phyloP scores from a whole-genome alignment of 2,888 invertebrate species.

The Acleris emargana region DNA sequence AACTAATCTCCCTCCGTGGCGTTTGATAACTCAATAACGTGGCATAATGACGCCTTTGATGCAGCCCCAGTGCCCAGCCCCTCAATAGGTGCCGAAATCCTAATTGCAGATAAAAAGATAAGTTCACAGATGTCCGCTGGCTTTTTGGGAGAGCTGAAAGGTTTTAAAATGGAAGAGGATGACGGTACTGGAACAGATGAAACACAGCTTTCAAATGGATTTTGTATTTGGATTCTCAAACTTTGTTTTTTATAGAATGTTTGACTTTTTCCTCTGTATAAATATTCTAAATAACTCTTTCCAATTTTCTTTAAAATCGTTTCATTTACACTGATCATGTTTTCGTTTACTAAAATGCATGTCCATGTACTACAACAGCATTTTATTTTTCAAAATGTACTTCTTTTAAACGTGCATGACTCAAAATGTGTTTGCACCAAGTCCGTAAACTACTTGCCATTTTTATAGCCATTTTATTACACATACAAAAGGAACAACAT shows the following conservation, averaged over 20 bases:
- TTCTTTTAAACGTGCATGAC: background rate
- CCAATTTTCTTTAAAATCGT: no score
- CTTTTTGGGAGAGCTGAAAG: slow-evolving; percentile 18
- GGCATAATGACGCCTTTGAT: slow-evolving; percentile 82
- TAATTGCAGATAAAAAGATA: slow-evolving; percentile 84
- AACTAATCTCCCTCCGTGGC: slow-evolving; percentile 79
- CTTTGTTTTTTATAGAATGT: no score
- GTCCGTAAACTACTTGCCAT: slow-evolving; percentile 7
- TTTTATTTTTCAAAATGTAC: background rate
- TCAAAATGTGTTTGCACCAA: background rate
- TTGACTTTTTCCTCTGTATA: no score
- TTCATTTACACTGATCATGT: no score
- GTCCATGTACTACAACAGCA: no score
- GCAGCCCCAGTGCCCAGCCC: slow-evolving; percentile 43
- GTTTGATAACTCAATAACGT: slow-evolving; percentile 82
- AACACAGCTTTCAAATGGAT: no score
- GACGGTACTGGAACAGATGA: background rate
- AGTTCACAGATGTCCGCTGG: slow-evolving; percentile 61
- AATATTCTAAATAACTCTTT: no score
- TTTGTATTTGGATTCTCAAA: no score
- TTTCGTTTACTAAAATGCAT: no score
- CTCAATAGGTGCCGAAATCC: slow-evolving; percentile 74
- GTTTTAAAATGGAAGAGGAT: background rate
- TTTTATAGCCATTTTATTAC: background rate
- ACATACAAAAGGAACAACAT: slow-evolving; percentile 12